These are phyloP conservation scores for Potamilus streckersoni DNA, from an alignment of 1,140 invertebrate species.

Conservation along the genomic window DNA sequence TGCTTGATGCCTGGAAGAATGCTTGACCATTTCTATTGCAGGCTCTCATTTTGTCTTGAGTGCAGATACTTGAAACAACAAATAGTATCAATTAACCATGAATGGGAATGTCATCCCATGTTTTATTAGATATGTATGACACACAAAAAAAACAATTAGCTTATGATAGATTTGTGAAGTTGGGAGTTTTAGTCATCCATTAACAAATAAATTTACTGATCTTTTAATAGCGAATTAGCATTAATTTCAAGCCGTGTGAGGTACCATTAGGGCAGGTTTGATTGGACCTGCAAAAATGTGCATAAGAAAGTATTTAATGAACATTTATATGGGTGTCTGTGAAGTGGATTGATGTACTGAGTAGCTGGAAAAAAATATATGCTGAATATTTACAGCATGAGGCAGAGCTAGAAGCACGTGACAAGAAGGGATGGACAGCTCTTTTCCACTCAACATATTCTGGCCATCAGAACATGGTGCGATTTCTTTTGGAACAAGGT, in stretches of 20 bases:
- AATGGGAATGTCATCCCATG: too few species aligned
- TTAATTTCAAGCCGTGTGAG: not conserved
- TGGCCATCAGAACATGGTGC: slow-evolving; percentile 69
- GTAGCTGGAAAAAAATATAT: not conserved
- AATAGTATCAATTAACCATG: too few species aligned
- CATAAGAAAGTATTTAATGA: not conserved
- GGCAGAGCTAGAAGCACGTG: slow-evolving; percentile 62
- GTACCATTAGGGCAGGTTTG: not conserved
- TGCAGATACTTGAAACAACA: too few species aligned
- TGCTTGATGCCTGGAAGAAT: too few species aligned
- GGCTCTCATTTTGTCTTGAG: too few species aligned
- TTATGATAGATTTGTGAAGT: too few species aligned
- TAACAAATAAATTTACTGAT: too few species aligned
- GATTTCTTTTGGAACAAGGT: slow-evolving; percentile 64
- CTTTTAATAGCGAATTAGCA: not conserved
- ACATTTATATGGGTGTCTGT: not conserved
- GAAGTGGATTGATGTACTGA: not conserved
- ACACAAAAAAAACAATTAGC: too few species aligned
- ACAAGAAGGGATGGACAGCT: slow-evolving; percentile 67
- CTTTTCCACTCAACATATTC: slow-evolving; percentile 69
- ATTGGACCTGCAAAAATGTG: not conserved
- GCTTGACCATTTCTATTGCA: too few species aligned
- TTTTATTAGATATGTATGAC: too few species aligned
- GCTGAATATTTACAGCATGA: slow-evolving; percentile 49
- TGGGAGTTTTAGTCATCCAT: too few species aligned